Evolutionary conservation across 2,888 invertebrate species (phyloP), one percentile per base, ranked within the genome.

Genomic region (Magallana nippona): DNA sequence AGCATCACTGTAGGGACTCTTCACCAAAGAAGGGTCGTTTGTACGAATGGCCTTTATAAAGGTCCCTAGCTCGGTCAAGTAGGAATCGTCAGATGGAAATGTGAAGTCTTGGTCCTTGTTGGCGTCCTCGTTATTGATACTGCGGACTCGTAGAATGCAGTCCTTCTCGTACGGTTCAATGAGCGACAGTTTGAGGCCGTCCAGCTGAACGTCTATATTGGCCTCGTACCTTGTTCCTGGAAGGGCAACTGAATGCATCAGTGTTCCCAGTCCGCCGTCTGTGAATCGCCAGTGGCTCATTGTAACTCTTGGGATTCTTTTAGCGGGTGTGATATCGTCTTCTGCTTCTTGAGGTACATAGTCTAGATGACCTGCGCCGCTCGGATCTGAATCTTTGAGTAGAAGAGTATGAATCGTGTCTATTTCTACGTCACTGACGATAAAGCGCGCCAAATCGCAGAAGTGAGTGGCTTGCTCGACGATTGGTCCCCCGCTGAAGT

Each of bases 381-480:
- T 55, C n/a, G 79, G 32, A 19, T 86, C 86, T 10, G 83, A 60
- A 44, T 86, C 84, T n/a, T 83, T 71, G 10, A 86, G 77, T 78
- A 82, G 79, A 22, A 86, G 27, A 1, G 84, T 84, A 57, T 84
- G 83, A 1, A 86, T 78, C 10, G 84, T 62, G 11, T 60, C 78
- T n/a, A 83, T 19, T 22, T 84, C 81, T n/a, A 86, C 55, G 44
- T 86, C 86, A 10, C 86, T 83, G 17, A 83, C 84, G 1, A 86
- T 58, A 78, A 57, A 86, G n/a, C 84, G 79, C 11, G 81, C 83
- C 3, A 86, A 57, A 57, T 86, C 86, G 81, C 86, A 86, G 17
- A 86, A 82, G 32, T 86, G 86, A 0, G 86, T 86, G 13, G 84
- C 86, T 19, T 86, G 86, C 60, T 86, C 86, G 8, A 86, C 84